Conservation (phyloP, 2,888 invertebrate genomes). For the Homarus gammarus region DNA sequence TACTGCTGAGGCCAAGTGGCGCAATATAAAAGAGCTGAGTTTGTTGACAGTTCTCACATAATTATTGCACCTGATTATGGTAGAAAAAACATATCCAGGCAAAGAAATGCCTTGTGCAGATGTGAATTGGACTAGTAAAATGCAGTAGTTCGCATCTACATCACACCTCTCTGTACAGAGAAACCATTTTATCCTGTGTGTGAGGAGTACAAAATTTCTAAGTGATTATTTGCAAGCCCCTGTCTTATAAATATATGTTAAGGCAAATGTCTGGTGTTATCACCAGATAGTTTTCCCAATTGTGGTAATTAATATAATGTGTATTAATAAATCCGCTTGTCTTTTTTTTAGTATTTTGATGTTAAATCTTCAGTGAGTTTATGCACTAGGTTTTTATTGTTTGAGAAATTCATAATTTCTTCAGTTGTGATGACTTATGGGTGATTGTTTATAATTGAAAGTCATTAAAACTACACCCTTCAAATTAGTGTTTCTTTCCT, state of each 20-base stretch:
- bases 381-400: constrained; percentile 52
- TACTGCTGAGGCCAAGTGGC: constrained; percentile 12
- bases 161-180: constrained; percentile 8
- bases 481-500: neutral
- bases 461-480: constrained; percentile 52
- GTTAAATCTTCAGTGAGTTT: constrained; percentile 46
- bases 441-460: constrained; percentile 57
- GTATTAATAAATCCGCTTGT: constrained; percentile 3
- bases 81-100: constrained; percentile 55
- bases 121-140: constrained; percentile 7
- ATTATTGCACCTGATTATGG: constrained; percentile 46
- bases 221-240: constrained; percentile 51
- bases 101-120: constrained; percentile 20
- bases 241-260: constrained; percentile 10
- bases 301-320: constrained; percentile 35
- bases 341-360: constrained; percentile 49
- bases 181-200: constrained; percentile 16
- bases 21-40: constrained; percentile 21
- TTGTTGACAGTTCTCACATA: constrained; percentile 24
- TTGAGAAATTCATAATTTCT: constrained; percentile 29
- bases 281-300: constrained; percentile 26
- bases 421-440: constrained; percentile 51
- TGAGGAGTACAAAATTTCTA: constrained; percentile 62
- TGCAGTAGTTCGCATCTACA: constrained; percentile 20
- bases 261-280: constrained; percentile 28